phyloP scores from a whole-genome alignment of 2,113 vertebrate genomes.

The Himantopus leucocephalus region DNA sequence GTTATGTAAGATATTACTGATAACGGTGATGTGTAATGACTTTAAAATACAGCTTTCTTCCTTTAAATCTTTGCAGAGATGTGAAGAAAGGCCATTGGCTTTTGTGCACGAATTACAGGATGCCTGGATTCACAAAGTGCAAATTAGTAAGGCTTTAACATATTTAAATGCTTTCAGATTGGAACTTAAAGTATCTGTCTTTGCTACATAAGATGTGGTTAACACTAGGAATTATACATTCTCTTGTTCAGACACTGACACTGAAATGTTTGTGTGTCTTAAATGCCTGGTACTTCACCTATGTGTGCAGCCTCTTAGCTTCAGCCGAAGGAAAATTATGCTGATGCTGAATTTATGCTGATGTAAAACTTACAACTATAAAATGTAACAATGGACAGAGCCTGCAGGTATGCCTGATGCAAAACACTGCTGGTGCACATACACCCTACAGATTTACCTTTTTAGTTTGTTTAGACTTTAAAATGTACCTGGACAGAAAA shows the following conservation, averaged over 20 bases:
- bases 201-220: not conserved
- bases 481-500: not conserved
- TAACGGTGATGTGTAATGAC: not conserved
- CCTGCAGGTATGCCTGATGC: not conserved
- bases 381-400: not conserved
- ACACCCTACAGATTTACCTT: not conserved
- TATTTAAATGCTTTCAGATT: not conserved
- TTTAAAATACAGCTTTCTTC: not conserved
- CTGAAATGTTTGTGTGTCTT: not conserved
- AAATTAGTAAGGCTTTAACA: not conserved
- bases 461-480: not conserved
- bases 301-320: not conserved
- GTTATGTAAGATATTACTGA: not conserved
- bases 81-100: not conserved
- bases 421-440: not conserved
- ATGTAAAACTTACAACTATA: not conserved
- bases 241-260: not conserved
- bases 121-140: not conserved
- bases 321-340: not conserved
- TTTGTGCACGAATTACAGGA: not conserved
- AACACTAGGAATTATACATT: not conserved
- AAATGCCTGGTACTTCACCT: not conserved
- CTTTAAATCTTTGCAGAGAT: not conserved
- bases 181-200: not conserved
- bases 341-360: not conserved